Base-by-base conservation (phyloP, 2,888 invertebrate species). In the Spodoptera littoralis region DNA sequence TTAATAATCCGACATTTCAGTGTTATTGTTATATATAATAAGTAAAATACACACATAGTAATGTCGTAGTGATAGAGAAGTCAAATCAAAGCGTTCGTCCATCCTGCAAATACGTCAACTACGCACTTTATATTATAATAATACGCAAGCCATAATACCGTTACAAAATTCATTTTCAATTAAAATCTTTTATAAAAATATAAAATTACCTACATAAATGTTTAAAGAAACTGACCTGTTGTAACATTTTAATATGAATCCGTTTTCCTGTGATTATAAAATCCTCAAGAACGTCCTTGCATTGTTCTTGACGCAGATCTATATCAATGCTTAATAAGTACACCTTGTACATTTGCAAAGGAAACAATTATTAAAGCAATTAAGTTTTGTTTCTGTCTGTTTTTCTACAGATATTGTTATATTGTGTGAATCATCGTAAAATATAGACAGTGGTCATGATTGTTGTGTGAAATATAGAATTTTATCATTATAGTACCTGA, bases 271-370 rank as follows among this genome's bases (percentile, higher is more conserved):
- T 59, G 58, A 79, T 75, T 75, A 77, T 70, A 67, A 66, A 49
- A 61, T 65, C 65, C 63, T 71, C 65, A 57, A 64, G 60, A 67
- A 2, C 68, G 77, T 60, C 89, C 88, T 89, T 89, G 87, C 88
- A 83, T 89, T 89, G 88, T 88, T 80, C 49, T 41, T 13, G 66
- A 30, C 53, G 52, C 45, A 76, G 80, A 82, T 83, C 70, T 67
- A 57, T 67, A 79, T 79, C 81, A 63, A 57, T 52, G 63, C 69
- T 70, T 62, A 70, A 79, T 69, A 75, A 77, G 74, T 80, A 70
- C 71, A 61, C 53, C 36, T 36, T 36, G 36, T 36, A 36, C 59
- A 60, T 70, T 79, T 60, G 67, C 77, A 73, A 75, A 76, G 79
- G 77, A 77, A 76, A 74, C 80, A 69, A 81, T 83, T 79, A 81